A percentile compares a stretch with the other conserved stretches of the same genome.
Conservation (phyloP, 2,797 vertebrate species). For the Hippopotamyrus pictus region DNA sequence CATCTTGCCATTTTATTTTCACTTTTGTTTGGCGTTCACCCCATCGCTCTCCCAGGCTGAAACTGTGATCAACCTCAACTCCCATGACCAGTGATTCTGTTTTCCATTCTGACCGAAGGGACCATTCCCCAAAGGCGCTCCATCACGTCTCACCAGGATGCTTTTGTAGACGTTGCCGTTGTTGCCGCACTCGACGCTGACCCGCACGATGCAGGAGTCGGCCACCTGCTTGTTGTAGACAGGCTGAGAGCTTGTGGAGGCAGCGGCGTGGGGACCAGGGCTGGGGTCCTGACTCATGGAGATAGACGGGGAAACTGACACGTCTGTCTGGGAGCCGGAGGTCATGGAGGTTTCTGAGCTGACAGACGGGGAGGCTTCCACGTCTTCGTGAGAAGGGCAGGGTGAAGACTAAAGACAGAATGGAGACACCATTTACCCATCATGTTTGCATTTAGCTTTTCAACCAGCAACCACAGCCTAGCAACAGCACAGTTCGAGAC, state of each 20-base stretch:
- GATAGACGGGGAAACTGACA: background rate
- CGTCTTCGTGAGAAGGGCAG: conserved; percentile 51
- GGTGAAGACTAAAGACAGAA: conserved; percentile 46
- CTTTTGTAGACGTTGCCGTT: conserved; percentile 81
- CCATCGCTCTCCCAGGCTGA: background rate
- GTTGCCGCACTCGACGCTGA: conserved; percentile 63
- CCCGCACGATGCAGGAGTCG: conserved; percentile 69
- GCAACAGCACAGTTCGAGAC: background rate
- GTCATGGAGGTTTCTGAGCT: conserved; percentile 25
- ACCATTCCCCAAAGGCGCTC: background rate
- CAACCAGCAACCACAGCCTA: background rate
- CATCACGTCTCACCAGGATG: conserved; percentile 67
- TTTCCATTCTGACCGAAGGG: background rate
- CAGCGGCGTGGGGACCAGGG: conserved; percentile 38
- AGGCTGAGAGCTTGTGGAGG: conserved; percentile 51
- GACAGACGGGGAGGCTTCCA: conserved; percentile 30
- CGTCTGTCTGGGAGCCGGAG: conserved; percentile 1
- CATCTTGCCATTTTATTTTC: background rate
- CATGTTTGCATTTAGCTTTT: background rate
- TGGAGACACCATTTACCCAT: background rate
- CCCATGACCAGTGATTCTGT: background rate
- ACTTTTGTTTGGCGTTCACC: background rate
- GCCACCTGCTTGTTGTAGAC: conserved; percentile 60
- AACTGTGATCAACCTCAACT: background rate
- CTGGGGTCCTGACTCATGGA: background rate